Evolutionary conservation across 2,888 invertebrate genomes (phyloP).

Genomic region (Macrosoma leucophasiata): DNA sequence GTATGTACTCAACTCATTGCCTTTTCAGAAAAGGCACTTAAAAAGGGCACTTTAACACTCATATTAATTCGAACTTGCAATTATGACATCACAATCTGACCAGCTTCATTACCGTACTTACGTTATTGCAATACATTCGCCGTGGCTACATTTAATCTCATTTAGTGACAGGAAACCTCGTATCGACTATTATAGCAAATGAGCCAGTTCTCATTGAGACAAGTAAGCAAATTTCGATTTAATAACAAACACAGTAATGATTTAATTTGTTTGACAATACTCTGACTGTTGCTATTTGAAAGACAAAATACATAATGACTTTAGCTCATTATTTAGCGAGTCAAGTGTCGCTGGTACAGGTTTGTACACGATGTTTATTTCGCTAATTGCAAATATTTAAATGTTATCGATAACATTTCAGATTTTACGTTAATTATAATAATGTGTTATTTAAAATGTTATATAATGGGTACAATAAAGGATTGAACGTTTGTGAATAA

Average conservation of each 20-base stretch:
- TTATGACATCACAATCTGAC: constrained; percentile 28
- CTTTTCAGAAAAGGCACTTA: too few relatives aligned
- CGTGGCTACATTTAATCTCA: constrained; percentile 53
- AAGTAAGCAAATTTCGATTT: constrained; percentile 23
- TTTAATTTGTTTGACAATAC: constrained; percentile 21
- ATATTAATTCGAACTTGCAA: too few relatives aligned
- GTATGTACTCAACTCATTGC: too few relatives aligned
- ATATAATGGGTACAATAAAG: too few relatives aligned
- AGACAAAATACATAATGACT: constrained; percentile 34
- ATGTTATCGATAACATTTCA: too few relatives aligned
- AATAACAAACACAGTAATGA: constrained; percentile 17
- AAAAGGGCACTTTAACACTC: too few relatives aligned
- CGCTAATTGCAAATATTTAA: too few relatives aligned
- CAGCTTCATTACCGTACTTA: constrained; percentile 48
- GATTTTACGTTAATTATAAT: too few relatives aligned
- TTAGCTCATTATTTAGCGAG: constrained; percentile 29
- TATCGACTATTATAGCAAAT: constrained; percentile 40
- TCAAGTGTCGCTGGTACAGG: too few relatives aligned
- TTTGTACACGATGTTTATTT: too few relatives aligned
- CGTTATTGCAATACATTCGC: constrained; percentile 51
- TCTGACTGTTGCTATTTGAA: constrained; percentile 21
- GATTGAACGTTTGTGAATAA: too few relatives aligned
- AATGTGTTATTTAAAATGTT: too few relatives aligned
- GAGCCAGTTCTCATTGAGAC: constrained; percentile 33
- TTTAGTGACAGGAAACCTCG: constrained; percentile 62